Percentiles rank a stretch among this genome's conserved stretches.
Evolutionary conservation across 2,113 vertebrate species (phyloP).

Genomic region (Cyprinodon variegatus): DNA sequence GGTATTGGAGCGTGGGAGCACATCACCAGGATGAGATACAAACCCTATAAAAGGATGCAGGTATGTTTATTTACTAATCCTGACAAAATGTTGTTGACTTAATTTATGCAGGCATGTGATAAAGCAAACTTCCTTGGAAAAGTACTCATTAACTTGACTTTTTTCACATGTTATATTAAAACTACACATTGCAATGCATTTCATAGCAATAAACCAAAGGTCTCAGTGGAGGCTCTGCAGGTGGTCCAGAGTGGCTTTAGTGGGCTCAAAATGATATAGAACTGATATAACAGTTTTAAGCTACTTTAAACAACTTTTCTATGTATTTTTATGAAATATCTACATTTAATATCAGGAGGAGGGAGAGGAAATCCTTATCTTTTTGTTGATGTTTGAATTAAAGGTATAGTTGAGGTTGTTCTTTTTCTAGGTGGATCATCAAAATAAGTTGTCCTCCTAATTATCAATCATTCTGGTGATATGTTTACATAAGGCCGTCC

Average conservation of each 20-base stretch:
- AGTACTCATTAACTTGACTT: not conserved
- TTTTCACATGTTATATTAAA: not conserved
- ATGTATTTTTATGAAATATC: not conserved
- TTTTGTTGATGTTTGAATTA: not conserved
- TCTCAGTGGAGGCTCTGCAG: not conserved
- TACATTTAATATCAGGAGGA: not conserved
- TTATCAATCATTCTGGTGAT: too few species aligned
- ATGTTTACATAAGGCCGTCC: too few species aligned
- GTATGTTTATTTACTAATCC: conserved; percentile 68
- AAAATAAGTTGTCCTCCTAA: too few species aligned
- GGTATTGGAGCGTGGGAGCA: conserved; percentile 96
- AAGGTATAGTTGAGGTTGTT: too few species aligned
- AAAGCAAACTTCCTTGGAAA: not conserved
- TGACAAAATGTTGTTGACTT: not conserved
- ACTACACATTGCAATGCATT: not conserved
- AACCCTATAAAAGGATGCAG: conserved; percentile 94
- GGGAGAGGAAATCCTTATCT: not conserved
- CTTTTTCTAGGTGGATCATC: too few species aligned
- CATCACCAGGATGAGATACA: conserved; percentile 87
- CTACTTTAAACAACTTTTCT: not conserved
- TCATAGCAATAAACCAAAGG: not conserved
- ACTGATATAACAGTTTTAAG: not conserved
- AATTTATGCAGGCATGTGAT: not conserved
- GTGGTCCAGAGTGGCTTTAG: too few species aligned
- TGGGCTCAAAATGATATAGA: not conserved